These are phyloP conservation scores for Solea senegalensis DNA, from an alignment of 2,113 vertebrate genomes.

Conservation along the genomic window DNA sequence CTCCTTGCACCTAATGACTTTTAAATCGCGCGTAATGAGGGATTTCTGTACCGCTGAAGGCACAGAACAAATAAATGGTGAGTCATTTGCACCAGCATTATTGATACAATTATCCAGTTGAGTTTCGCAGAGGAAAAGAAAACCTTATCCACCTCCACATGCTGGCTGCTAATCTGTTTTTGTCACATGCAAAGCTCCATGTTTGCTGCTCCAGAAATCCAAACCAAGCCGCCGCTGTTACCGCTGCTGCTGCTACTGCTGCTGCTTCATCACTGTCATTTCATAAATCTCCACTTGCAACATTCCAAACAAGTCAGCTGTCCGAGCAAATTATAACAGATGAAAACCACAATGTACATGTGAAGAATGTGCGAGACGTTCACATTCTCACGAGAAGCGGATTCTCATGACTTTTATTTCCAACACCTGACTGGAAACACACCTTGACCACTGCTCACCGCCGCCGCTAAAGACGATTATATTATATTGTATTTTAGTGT, in stretches of 20 bases:
- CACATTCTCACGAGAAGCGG: background rate
- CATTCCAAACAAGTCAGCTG: constrained; percentile 50
- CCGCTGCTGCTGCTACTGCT: constrained; percentile 10
- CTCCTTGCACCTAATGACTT: constrained; percentile 60
- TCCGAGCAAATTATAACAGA: constrained; percentile 10
- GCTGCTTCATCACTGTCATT: constrained; percentile 31
- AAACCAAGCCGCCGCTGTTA: constrained; percentile 9
- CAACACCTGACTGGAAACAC: constrained; percentile 16
- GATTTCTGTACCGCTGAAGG: constrained; percentile 61
- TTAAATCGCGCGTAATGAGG: constrained; percentile 64
- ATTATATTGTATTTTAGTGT: background rate
- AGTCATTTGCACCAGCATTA: constrained; percentile 76
- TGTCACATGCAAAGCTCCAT: constrained; percentile 37
- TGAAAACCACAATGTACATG: background rate
- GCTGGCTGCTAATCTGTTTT: constrained; percentile 64
- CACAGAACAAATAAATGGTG: constrained; percentile 80
- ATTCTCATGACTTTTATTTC: background rate
- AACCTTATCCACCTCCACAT: constrained; percentile 75
- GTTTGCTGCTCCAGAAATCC: constrained; percentile 17
- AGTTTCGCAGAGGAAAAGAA: constrained; percentile 68
- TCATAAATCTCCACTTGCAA: constrained; percentile 33
- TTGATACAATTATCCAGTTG: constrained; percentile 79
- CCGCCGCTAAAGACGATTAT: background rate
- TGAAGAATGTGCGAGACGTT: background rate
- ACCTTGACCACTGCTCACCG: background rate